These are phyloP conservation scores for Perca schrenkii DNA, from an alignment of 2,113 vertebrate genomes.

Conservation along the genomic window DNA sequence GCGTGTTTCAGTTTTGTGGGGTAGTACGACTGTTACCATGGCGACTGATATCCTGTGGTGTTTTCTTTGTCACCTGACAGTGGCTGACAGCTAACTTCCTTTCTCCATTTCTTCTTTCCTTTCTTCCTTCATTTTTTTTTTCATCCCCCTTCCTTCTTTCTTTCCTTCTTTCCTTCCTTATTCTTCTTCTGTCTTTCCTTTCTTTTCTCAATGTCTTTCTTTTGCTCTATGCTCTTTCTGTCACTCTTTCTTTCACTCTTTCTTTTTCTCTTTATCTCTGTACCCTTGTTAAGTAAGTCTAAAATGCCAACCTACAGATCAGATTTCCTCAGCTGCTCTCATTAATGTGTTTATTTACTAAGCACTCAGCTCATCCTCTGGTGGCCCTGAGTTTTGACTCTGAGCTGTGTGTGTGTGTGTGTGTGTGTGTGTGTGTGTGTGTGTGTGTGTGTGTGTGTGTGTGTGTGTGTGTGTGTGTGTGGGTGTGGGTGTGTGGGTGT, in stretches of 20 bases:
- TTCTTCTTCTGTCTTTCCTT: not conserved
- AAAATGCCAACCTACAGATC: slow-evolving; percentile 47
- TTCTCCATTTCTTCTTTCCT: not conserved
- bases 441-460: slow-evolving; percentile 11
- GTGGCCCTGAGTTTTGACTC: slow-evolving; percentile 52
- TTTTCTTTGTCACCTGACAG: slow-evolving; percentile 49
- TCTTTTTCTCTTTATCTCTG: not conserved
- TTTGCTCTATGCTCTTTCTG: not conserved
- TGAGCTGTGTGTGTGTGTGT: slow-evolving; percentile 4
- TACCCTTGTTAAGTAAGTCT: slow-evolving; percentile 31
- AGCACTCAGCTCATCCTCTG: slow-evolving; percentile 47
- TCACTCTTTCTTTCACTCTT: not conserved
- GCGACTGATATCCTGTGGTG: slow-evolving; percentile 42
- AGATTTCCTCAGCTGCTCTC: slow-evolving; percentile 66
- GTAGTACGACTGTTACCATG: slow-evolving; percentile 61
- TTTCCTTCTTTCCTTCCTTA: not conserved
- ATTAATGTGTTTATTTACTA: slow-evolving; percentile 65
- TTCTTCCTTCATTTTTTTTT: not conserved
- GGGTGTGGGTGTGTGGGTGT: slow-evolving; percentile 9
- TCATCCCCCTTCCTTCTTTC: not conserved
- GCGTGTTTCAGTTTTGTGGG: slow-evolving; percentile 36
- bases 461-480: slow-evolving; percentile 30
- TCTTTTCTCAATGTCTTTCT: no score
- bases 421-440: slow-evolving; percentile 12
- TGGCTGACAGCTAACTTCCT: slow-evolving; percentile 16